Evolutionary conservation across 2,797 vertebrate species (phyloP), one percentile per base, ranked within the genome.

Genomic region (Triplophysa yarkandensis): DNA sequence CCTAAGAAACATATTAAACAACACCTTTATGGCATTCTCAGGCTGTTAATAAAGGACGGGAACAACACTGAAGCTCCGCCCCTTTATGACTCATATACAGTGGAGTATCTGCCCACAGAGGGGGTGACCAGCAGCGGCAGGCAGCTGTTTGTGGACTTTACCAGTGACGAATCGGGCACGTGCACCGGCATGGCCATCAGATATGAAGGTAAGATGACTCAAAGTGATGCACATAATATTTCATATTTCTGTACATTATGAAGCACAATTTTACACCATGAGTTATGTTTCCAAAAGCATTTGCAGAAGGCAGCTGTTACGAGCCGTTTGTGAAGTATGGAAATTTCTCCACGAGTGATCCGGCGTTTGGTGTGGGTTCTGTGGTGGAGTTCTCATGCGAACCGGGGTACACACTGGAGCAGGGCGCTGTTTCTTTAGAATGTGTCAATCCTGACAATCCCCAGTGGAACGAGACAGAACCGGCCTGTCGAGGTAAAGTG

Each of bases 391-490:
- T 99, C 85, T 94, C 93, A 46, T 99, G 98, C 0, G 93, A 98
- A 83, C 92, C 95, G 0, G 98, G 98, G 70, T 98, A 99, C 86
- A 98, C 96, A 0, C 83, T 99, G 86, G 98, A 99, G 86, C 97
- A 98, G 83, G 98, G 96, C 25, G 96, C 96, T 0, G 92, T 95
- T 57, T 94, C 96, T 87, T 97, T 98, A 0, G 96, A 99, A 81
- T 99, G 98, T 0, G 87, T 97, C 0, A 93, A 98, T 25, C 86
- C 90, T 25, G 89, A 89, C 0, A 95, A 95, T 77, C 95, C 97
- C 0, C 96, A 98, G 88, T 99, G 97, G 98, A 99, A 99, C 0
- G 97, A 99, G 89, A 99, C 98, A 0, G 97, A 99, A 78, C 97
- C 98, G 0, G 95, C 95, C 0, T 99, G 98, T 70, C 90, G 96